Evolutionary conservation across 2,797 vertebrate genomes (phyloP), one percentile per base, ranked within the genome.

Genomic region (Enteromius anoplus): DNA sequence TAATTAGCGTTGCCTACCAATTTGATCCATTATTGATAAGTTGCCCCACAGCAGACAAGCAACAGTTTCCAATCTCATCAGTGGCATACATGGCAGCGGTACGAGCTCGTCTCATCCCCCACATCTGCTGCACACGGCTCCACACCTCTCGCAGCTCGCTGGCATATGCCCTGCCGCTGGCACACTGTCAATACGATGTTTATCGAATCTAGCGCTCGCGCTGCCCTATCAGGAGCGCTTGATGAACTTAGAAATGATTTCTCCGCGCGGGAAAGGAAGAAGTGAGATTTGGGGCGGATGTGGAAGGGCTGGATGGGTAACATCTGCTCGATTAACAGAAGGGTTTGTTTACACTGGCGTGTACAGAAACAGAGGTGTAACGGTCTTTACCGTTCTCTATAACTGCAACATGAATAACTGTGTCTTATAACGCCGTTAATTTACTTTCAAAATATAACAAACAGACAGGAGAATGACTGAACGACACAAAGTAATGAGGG

Each of bases 11-110:
- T 86, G 79, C 78, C 86, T 80, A 84, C 86, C 78, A 88, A 87
- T 89, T 82, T 88, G 76, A 92, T 92, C 47, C 88, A 92, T 92
- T 91, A 92, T 92, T 93, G 89, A 92, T 92, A 88, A 71, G 75
- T 75, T 71, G 53, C 86, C 79, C 60, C 49, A 73, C 32, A 86
- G 70, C 75, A 80, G 66, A 82, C 26, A 75, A 86, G 78, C 83
- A 78, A 86, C 78, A 68, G 71, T 62, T 75, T 64, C 14, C 21
- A 79, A 81, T 34, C 79, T 69, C 70, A 55, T 76, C 71, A 80
- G 51, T 26, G 71, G 78, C 80, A 75, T 47, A 49, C 60, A 34
- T 17, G 69, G 58, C 58, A 65, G 34, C 6, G 6, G 53, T 49
- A 49, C 42, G 53, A 49, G 75, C 70, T 37, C 11, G 42, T 58